Conservation (phyloP, 2,113 vertebrate species). For the Candoia aspera region DNA sequence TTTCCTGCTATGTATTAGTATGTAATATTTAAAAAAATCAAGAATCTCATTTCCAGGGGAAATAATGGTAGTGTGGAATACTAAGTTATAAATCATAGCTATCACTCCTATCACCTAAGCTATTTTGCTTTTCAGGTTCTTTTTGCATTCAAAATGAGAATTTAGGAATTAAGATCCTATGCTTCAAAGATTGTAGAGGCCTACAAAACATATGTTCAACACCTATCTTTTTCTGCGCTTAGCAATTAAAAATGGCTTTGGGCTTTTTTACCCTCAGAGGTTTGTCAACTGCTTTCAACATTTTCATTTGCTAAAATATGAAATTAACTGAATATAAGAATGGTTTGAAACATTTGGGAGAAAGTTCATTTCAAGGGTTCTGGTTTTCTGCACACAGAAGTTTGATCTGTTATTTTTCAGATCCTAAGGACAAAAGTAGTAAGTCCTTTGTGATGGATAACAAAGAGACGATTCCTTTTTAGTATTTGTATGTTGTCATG, state of each 20-base stretch:
- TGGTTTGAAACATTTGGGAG: constrained; percentile 63
- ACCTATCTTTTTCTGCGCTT: constrained; percentile 66
- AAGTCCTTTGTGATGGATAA: constrained; percentile 79
- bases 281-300: constrained; percentile 76
- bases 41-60: constrained; percentile 54
- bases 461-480: constrained; percentile 75
- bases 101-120: constrained; percentile 22
- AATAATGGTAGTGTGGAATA: constrained; percentile 55
- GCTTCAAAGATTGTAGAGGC: constrained; percentile 50
- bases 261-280: constrained; percentile 78
- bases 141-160: constrained; percentile 45
- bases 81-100: constrained; percentile 52
- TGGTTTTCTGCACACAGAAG: constrained; percentile 66
- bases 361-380: constrained; percentile 73
- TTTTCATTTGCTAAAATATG: constrained; percentile 75
- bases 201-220: constrained; percentile 72
- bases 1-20: constrained; percentile 39
- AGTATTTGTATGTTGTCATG: constrained; percentile 80
- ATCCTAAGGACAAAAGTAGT: constrained; percentile 78
- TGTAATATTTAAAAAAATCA: constrained; percentile 55
- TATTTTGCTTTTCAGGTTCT: constrained; percentile 47
- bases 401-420: constrained; percentile 75
- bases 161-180: constrained; percentile 53
- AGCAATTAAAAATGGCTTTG: constrained; percentile 83
- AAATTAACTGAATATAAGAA: constrained; percentile 74